phyloP scores from a whole-genome alignment of 2,113 vertebrate genomes.

The Phrynocephalus versicolor region DNA sequence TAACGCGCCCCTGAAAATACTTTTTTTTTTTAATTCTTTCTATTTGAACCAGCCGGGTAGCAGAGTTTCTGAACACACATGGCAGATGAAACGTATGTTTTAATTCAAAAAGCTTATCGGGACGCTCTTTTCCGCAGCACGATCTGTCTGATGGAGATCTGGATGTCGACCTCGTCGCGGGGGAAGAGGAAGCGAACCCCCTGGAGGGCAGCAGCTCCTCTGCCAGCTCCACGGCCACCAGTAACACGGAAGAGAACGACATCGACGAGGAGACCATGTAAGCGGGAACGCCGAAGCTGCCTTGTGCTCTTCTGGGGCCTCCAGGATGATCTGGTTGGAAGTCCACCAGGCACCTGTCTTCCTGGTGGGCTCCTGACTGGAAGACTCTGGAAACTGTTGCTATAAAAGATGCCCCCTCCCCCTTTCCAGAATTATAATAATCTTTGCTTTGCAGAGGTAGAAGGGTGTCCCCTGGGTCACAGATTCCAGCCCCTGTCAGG shows the following conservation, averaged over 20 bases:
- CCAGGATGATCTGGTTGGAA: not conserved
- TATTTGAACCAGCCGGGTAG: too few relatives aligned
- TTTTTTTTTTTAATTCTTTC: too few relatives aligned
- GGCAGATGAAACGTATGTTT: not conserved
- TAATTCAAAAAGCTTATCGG: not conserved
- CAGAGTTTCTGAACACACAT: too few relatives aligned
- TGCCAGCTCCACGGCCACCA: slow-evolving; percentile 96
- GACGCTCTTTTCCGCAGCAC: slow-evolving; percentile 63
- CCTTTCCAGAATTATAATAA: not conserved
- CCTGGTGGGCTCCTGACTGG: not conserved
- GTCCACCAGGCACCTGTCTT: not conserved
- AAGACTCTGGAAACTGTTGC: not conserved
- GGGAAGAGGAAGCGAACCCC: slow-evolving; percentile 94
- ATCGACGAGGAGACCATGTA: slow-evolving; percentile 99
- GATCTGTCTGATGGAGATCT: slow-evolving; percentile 96
- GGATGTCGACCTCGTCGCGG: slow-evolving; percentile 92
- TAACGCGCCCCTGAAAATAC: too few relatives aligned
- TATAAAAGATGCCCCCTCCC: not conserved
- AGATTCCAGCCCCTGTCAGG: too few relatives aligned
- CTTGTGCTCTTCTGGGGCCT: not conserved
- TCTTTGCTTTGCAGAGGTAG: not conserved
- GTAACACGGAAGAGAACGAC: slow-evolving; percentile 98
- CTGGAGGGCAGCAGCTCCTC: slow-evolving; percentile 96
- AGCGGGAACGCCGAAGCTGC: slow-evolving; percentile 57
- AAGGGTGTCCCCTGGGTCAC: too few relatives aligned